These are phyloP conservation scores for Maniola hyperantus DNA, from an alignment of 2,888 invertebrate genomes.

Conservation along the genomic window DNA sequence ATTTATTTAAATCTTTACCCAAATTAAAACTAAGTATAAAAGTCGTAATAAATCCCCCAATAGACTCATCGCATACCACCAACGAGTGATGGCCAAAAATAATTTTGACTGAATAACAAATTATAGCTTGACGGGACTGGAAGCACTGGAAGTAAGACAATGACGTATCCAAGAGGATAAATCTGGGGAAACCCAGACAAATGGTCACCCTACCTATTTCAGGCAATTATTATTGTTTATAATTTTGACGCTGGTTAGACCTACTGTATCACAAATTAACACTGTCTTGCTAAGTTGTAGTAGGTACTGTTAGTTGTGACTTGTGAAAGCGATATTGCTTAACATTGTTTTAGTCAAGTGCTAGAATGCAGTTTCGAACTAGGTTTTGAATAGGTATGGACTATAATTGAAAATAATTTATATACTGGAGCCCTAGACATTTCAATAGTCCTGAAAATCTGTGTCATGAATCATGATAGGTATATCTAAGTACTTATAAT, in stretches of 20 bases:
- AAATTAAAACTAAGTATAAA: no score
- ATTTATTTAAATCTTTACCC: no score
- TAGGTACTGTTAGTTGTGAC: neutral
- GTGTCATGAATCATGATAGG: no score
- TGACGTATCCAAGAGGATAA: slow-evolving; percentile 4
- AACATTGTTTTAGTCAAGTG: neutral
- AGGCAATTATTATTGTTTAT: slow-evolving; percentile 19
- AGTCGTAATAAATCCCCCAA: neutral
- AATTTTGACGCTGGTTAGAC: slow-evolving; percentile 10
- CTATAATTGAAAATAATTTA: neutral
- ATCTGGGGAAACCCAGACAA: neutral
- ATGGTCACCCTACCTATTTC: slow-evolving; percentile 21
- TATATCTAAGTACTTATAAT: no score
- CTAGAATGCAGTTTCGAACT: neutral
- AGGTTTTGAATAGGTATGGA: neutral
- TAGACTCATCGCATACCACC: neutral
- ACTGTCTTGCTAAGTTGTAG: neutral
- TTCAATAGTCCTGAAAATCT: no score
- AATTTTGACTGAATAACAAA: neutral
- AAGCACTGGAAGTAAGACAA: no score
- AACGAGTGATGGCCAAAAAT: neutral
- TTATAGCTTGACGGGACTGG: neutral
- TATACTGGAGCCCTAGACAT: no score
- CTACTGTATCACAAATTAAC: neutral
- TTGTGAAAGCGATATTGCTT: neutral